Conservation (phyloP, 1,140 invertebrate genomes). For the Bombus pascuorum region DNA sequence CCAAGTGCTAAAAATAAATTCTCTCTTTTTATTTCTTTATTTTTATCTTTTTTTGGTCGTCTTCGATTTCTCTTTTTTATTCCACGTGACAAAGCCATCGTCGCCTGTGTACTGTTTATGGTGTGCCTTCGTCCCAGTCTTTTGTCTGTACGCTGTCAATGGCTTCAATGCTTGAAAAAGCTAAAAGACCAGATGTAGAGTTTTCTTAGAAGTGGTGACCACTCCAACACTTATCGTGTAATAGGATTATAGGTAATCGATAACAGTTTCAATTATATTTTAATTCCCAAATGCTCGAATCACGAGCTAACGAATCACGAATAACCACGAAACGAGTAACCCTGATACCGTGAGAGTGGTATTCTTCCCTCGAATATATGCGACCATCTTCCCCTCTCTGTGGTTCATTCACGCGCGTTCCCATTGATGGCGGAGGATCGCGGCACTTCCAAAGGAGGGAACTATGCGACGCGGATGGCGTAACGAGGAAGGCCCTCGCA, state of each 20-base stretch:
- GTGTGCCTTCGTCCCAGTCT: no score
- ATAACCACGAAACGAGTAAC: background rate
- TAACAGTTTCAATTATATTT: background rate
- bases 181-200: no score
- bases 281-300: background rate
- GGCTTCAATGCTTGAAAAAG: no score
- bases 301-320: background rate
- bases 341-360: slow-evolving; percentile 78
- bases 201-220: no score
- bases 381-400: background rate
- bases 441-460: slow-evolving; percentile 72
- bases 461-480: slow-evolving; percentile 78
- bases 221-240: background rate
- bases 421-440: slow-evolving; percentile 76
- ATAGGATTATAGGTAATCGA: background rate
- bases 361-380: slow-evolving; percentile 67
- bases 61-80: no score
- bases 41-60: no score
- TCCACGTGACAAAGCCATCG: no score
- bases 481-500: slow-evolving; percentile 77
- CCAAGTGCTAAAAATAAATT: no score
- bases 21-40: no score
- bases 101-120: no score
- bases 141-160: no score
- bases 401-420: slow-evolving; percentile 79